Percentiles rank a stretch among this genome's conserved stretches.
Evolutionary conservation across 2,113 vertebrate species (phyloP).

Genomic region (Ploceus nigricollis): DNA sequence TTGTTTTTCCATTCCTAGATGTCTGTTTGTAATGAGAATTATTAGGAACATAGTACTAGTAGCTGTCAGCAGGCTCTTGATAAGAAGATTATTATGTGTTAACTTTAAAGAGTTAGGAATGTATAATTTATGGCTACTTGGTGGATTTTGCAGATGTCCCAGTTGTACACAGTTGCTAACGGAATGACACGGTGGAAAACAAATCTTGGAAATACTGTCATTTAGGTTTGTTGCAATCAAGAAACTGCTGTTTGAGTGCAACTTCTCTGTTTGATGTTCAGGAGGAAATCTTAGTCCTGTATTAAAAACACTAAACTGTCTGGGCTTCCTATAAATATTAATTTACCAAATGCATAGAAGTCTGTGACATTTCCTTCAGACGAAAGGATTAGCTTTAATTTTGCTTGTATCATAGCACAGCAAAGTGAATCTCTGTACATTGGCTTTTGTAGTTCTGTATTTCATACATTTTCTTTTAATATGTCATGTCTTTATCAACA

Average conservation of each 20-base stretch:
- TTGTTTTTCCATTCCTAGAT: not conserved
- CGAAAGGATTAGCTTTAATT: not conserved
- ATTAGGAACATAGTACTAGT: not conserved
- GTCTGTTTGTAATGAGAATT: not conserved
- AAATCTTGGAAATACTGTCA: not conserved
- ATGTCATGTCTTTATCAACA: not conserved
- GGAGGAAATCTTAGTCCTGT: not conserved
- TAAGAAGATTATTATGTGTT: conserved; percentile 22
- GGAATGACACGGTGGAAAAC: conserved; percentile 38
- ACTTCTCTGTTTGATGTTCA: not conserved
- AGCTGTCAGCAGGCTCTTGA: not conserved
- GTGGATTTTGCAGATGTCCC: conserved; percentile 36
- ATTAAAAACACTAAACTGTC: conserved; percentile 1
- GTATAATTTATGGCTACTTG: conserved; percentile 56
- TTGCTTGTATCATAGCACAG: not conserved
- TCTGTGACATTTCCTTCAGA: not conserved
- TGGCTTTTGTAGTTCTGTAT: not conserved
- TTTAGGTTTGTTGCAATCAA: not conserved
- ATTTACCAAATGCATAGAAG: not conserved
- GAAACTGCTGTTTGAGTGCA: not conserved
- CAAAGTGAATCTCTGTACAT: not conserved
- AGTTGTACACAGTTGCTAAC: conserved; percentile 50
- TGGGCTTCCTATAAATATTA: conserved; percentile 6
- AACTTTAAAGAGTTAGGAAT: conserved; percentile 44
- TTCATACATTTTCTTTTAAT: not conserved